phyloP scores from a whole-genome alignment of 2,797 vertebrate species.

The Hemitrygon akajei region DNA sequence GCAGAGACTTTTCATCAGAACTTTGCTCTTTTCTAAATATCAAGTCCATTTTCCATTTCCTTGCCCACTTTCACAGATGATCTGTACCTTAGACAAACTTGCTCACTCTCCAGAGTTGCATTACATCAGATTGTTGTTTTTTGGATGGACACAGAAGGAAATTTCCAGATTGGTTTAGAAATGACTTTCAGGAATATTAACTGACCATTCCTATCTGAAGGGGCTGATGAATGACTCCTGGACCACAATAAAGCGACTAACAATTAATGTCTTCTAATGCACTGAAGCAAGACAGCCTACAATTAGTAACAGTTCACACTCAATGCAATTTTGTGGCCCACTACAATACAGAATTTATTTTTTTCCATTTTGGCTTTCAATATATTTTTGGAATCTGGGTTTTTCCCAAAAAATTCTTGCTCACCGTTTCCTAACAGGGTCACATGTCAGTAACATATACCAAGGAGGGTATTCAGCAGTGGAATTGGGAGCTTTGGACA shows the following conservation, averaged over 20 bases:
- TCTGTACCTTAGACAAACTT: too few relatives aligned
- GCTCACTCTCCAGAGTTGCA: not conserved
- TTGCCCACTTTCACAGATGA: too few relatives aligned
- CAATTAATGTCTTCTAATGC: not conserved
- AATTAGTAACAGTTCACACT: not conserved
- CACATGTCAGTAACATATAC: not conserved
- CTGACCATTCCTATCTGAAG: not conserved
- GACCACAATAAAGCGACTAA: not conserved
- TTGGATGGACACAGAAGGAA: not conserved
- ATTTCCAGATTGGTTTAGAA: not conserved
- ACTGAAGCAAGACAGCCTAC: not conserved
- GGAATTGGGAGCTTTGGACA: conserved; percentile 43
- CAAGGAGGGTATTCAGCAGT: not conserved
- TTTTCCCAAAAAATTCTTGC: not conserved
- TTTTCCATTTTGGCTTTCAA: not conserved
- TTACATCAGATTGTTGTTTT: not conserved
- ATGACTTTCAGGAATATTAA: not conserved
- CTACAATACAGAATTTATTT: too few relatives aligned
- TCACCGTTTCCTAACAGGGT: not conserved
- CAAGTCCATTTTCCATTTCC: too few relatives aligned
- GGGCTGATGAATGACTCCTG: not conserved
- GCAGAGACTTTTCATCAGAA: too few relatives aligned
- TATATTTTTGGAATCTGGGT: not conserved
- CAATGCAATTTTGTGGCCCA: not conserved
- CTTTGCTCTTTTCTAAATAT: too few relatives aligned